A percentile compares a stretch with the other conserved stretches of the same genome.
Conservation (phyloP, 2,888 invertebrate genomes). For the Hirtodrosophila cameraria region DNA sequence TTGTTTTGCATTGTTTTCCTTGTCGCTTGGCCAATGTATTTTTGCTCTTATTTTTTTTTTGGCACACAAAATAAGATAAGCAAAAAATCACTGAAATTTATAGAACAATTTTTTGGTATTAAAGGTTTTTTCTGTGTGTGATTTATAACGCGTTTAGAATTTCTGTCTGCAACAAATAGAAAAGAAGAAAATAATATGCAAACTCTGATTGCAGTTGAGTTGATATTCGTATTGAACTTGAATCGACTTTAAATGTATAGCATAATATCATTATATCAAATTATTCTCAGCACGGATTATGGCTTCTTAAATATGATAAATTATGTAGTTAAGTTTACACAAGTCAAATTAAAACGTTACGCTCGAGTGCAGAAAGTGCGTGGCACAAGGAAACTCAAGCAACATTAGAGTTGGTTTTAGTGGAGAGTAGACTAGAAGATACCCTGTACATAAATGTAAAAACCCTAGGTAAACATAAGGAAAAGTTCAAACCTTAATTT, state of each 20-base stretch:
- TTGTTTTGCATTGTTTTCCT: constrained; percentile 60
- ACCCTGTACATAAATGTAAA: too few relatives aligned
- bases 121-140: constrained; percentile 27
- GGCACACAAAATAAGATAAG: constrained; percentile 8
- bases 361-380: constrained; percentile 40
- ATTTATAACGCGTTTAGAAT: constrained; percentile 62
- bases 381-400: background rate
- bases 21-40: constrained; percentile 18
- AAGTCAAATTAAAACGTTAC: constrained; percentile 69
- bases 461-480: too few relatives aligned
- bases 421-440: too few relatives aligned
- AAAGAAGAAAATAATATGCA: background rate
- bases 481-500: too few relatives aligned
- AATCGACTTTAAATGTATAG: background rate
- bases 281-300: constrained; percentile 52
- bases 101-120: constrained; percentile 21
- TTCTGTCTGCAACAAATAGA: constrained; percentile 4
- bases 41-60: constrained; percentile 24
- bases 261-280: constrained; percentile 2
- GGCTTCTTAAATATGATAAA: constrained; percentile 83
- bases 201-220: background rate
- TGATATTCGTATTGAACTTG: constrained; percentile 27
- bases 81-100: constrained; percentile 28
- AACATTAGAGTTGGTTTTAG: too few relatives aligned
- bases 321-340: constrained; percentile 73